Base-by-base conservation (phyloP, 2,797 vertebrate species). In the Melanotaenia trifasciata region DNA sequence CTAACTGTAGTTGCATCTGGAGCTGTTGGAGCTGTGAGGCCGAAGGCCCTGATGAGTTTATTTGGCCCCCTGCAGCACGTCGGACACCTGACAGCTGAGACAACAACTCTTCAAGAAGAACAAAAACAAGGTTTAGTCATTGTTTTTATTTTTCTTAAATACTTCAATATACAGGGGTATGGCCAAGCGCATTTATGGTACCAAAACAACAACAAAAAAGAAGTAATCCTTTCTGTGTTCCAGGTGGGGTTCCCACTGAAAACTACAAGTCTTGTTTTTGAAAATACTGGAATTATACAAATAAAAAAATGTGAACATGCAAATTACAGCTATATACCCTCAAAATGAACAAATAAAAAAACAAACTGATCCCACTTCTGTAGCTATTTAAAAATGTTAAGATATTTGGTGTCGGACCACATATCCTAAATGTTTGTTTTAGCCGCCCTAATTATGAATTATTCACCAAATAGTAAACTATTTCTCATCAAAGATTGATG, bases 1-100 rank as follows among this genome's bases (percentile, higher is more conserved):
- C 98, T 70, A 99, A 82, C 94, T 99, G 97, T 94, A 99, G 95
- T 84, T 99, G 98, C 98, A 99, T 99, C 93, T 99, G 98, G 90
- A 99, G 93, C 90, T 99, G 98, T 90, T 99, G 98, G 88, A 99
- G 95, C 88, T 99, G 98, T 38, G 97, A 98, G 70, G 98, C 97
- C 2, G 97, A 99, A 51, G 98, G 97, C 84, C 98, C 97, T 3
- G 98, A 97, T 16, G 98, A 98, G 90, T 98, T 99, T 61, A 99
- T 96, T 87, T 98, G 97, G 69, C 98, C 98, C 84, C 97, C 98
- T 26, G 98, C 96, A 1, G 97, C 98, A 81, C 97, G 97, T 35
- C 98, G 96, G 88, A 99, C 98, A 3, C 97, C 98, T 58, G 98
- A 99, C 77, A 99, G 94, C 95, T 99, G 98, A 89, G 98, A 99